phyloP scores from a whole-genome alignment of 2,888 invertebrate species.

The Mactromeris polynyma region DNA sequence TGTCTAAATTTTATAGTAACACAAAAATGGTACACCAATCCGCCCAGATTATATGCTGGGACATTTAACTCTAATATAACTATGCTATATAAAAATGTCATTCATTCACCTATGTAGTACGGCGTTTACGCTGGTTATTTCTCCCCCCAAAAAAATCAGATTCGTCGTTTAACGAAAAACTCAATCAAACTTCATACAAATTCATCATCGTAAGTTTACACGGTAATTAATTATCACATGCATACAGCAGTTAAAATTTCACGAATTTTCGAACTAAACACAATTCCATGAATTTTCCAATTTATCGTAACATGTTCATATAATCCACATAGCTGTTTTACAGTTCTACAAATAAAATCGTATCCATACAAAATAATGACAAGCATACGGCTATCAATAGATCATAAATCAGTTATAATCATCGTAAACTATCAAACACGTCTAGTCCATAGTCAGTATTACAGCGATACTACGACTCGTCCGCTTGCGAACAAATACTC shows the following conservation, averaged over 20 bases:
- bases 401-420: slow-evolving; percentile 40
- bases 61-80: not conserved
- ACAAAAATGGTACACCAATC: slow-evolving; percentile 40
- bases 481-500: slow-evolving; percentile 7
- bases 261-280: not conserved
- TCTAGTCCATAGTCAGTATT: slow-evolving; percentile 23
- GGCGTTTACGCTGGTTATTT: not conserved
- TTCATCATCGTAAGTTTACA: not conserved
- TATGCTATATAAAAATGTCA: not conserved
- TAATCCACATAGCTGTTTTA: slow-evolving; percentile 7
- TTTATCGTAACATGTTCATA: not conserved
- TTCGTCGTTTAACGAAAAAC: not conserved
- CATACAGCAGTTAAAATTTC: not conserved
- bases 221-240: not conserved
- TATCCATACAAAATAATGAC: slow-evolving; percentile 19
- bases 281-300: not conserved
- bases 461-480: not conserved
- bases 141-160: not conserved
- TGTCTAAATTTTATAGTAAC: slow-evolving; percentile 49
- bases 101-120: not conserved
- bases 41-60: slow-evolving; percentile 36
- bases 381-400: slow-evolving; percentile 4
- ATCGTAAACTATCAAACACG: slow-evolving; percentile 26
- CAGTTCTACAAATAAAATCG: not conserved
- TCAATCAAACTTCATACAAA: not conserved